phyloP scores from a whole-genome alignment of 2,113 vertebrate species.

The Anguilla japonica region DNA sequence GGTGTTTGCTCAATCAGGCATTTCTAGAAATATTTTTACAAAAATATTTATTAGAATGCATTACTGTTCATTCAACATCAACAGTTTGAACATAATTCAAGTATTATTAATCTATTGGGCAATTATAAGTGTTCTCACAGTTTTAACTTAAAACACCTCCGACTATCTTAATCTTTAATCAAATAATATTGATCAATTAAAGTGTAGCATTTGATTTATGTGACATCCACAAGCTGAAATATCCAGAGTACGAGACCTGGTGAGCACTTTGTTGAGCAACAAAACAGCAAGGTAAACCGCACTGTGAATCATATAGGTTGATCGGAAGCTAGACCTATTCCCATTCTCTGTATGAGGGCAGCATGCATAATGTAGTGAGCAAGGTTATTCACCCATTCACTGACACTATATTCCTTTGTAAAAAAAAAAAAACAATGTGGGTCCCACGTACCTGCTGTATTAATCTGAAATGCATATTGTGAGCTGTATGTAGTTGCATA shows the following conservation, averaged over 20 bases:
- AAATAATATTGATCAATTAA: slow-evolving; percentile 49
- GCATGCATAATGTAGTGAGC: slow-evolving; percentile 5
- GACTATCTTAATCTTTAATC: slow-evolving; percentile 43
- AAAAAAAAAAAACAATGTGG: too few species aligned
- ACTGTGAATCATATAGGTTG: slow-evolving; percentile 37
- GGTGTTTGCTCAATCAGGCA: not conserved
- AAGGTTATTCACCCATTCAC: slow-evolving; percentile 2
- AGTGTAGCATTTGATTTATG: slow-evolving; percentile 50
- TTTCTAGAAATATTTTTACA: not conserved
- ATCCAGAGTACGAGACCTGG: slow-evolving; percentile 28
- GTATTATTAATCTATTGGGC: not conserved
- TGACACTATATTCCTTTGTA: not conserved
- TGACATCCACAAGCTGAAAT: slow-evolving; percentile 37
- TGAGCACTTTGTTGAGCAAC: slow-evolving; percentile 11
- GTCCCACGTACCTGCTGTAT: not conserved
- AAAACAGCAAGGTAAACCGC: slow-evolving; percentile 39
- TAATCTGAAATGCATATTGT: not conserved
- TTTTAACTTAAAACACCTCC: slow-evolving; percentile 19
- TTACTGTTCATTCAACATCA: not conserved
- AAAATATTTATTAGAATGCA: not conserved
- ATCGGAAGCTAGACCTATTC: slow-evolving; percentile 34
- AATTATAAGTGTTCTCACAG: not conserved
- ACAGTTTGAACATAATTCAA: not conserved
- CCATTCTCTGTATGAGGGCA: not conserved
- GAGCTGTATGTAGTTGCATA: too few species aligned